Conservation (phyloP, 2,113 vertebrate genomes). For the Mystacornis crossleyi region DNA sequence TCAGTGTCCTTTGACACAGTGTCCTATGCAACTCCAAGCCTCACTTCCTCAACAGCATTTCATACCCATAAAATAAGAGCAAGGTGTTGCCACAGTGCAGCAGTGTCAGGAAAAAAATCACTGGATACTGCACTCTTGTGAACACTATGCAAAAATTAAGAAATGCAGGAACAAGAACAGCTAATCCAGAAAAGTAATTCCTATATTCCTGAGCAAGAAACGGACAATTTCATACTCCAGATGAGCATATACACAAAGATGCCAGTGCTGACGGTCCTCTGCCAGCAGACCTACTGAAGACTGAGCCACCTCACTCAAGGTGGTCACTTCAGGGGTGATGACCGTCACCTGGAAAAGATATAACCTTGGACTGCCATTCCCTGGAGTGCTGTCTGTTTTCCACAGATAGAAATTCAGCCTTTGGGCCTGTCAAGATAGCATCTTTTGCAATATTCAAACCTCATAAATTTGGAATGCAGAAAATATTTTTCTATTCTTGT, state of each 20-base stretch:
- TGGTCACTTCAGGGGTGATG: neutral
- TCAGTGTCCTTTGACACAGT: neutral
- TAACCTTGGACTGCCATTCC: neutral
- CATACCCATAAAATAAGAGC: neutral
- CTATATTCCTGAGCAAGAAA: neutral
- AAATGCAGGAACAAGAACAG: neutral
- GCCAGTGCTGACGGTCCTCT: neutral
- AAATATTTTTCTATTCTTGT: neutral
- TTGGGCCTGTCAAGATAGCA: neutral
- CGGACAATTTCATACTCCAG: neutral
- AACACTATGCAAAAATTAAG: neutral
- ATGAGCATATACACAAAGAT: fast-evolving
- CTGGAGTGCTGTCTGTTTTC: neutral
- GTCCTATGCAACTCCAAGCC: neutral
- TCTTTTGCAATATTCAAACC: constrained; percentile 23
- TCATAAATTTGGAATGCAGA: neutral
- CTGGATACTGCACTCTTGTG: neutral
- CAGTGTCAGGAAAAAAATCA: neutral
- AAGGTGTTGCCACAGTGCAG: neutral
- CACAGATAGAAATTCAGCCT: neutral
- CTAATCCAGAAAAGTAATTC: neutral
- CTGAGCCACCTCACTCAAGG: neutral
- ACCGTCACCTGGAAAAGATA: neutral
- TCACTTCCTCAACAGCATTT: neutral
- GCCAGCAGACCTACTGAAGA: neutral